A percentile compares a stretch with the other conserved stretches of the same genome.
These are phyloP conservation scores for Vireo griseus DNA, from an alignment of 2,797 vertebrate genomes.

Conservation along the genomic window DNA sequence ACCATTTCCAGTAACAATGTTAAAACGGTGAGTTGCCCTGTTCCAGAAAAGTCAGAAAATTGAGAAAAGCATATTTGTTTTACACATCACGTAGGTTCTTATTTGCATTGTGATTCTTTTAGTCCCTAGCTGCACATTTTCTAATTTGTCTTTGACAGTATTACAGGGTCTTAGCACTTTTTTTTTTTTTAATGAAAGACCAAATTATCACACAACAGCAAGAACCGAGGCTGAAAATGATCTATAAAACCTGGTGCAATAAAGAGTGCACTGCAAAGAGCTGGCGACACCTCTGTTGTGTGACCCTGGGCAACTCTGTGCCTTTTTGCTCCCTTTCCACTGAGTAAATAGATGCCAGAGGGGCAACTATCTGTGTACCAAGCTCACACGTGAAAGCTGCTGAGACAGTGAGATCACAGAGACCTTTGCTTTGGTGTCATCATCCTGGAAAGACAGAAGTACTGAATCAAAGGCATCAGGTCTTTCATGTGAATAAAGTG, in stretches of 20 bases:
- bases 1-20: not conserved
- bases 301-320: not conserved
- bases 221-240: not conserved
- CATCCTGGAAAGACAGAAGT: conserved; percentile 52
- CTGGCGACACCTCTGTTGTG: not conserved
- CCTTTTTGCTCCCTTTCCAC: conserved; percentile 16
- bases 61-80: not conserved
- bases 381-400: conserved; percentile 24
- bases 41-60: not conserved
- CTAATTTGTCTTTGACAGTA: not conserved
- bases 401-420: conserved; percentile 50
- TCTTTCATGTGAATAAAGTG: conserved; percentile 56
- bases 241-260: not conserved
- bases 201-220: not conserved
- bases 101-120: not conserved
- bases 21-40: not conserved
- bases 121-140: not conserved
- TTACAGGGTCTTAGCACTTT: not conserved
- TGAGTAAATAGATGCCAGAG: conserved; percentile 33
- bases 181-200: not conserved
- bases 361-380: not conserved
- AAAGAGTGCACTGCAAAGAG: not conserved
- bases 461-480: conserved; percentile 35
- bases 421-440: conserved; percentile 58
- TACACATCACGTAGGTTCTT: not conserved